phyloP scores from a whole-genome alignment of 2,888 invertebrate genomes.

The Psococerastis gibbosa region DNA sequence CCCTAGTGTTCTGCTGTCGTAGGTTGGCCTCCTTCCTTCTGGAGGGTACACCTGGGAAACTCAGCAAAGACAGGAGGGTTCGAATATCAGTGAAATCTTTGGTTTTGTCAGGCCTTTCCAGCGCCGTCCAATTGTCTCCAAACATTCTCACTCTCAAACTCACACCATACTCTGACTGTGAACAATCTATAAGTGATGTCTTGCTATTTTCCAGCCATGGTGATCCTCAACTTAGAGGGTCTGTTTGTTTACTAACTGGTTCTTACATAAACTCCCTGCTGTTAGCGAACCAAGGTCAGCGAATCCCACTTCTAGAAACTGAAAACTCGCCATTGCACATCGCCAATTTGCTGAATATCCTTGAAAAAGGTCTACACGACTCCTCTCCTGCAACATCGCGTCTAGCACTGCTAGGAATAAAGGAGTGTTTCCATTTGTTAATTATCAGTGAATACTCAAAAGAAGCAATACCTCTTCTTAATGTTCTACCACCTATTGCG shows the following conservation, averaged over 20 bases:
- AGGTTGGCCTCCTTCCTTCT: conserved; percentile 55
- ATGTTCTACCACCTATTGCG: conserved; percentile 40
- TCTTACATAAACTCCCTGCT: conserved; percentile 42
- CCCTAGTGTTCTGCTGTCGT: conserved; percentile 51
- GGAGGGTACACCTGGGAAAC: conserved; percentile 35
- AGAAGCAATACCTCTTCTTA: conserved; percentile 35
- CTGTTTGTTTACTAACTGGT: conserved; percentile 45
- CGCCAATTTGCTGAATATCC: conserved; percentile 31
- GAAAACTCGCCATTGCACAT: conserved; percentile 27
- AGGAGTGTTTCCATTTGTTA: conserved; percentile 35
- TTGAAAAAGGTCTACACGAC: conserved; percentile 45
- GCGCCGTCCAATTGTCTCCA: conserved; percentile 54
- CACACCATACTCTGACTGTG: conserved; percentile 22
- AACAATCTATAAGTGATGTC: conserved; percentile 32
- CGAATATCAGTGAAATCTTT: conserved; percentile 83
- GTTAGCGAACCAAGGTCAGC: conserved; percentile 23
- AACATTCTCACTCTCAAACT: conserved; percentile 39
- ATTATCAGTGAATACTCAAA: conserved; percentile 40
- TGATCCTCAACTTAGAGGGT: conserved; percentile 68
- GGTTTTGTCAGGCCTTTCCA: conserved; percentile 60
- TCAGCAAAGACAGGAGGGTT: conserved; percentile 53
- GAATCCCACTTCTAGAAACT: conserved; percentile 25
- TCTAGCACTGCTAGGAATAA: conserved; percentile 45
- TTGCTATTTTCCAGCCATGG: conserved; percentile 47
- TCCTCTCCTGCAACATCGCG: conserved; percentile 56